A percentile compares a stretch with the other conserved stretches of the same genome.
These are phyloP conservation scores for Drosophila paramelanica DNA, from an alignment of 2,888 invertebrate genomes.

Conservation along the genomic window DNA sequence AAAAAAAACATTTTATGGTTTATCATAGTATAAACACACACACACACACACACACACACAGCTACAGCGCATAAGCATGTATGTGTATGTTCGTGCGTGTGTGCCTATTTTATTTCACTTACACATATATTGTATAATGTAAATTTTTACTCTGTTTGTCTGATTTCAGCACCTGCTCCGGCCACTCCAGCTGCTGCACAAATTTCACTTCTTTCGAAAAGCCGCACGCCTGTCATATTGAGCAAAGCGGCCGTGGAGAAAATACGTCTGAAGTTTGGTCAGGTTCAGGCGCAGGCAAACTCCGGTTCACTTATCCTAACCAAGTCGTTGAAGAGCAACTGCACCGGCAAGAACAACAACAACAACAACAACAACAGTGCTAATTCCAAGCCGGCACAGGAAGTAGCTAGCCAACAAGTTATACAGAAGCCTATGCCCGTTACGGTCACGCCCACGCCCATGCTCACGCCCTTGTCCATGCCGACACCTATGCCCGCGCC, in stretches of 20 bases:
- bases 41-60: neutral
- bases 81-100: neutral
- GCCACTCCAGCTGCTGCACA: conserved; percentile 15
- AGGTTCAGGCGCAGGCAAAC: conserved; percentile 54
- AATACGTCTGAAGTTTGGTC: conserved; percentile 60
- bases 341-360: neutral
- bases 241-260: conserved; percentile 69
- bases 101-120: neutral
- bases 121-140: neutral
- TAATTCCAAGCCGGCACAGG: conserved; percentile 1
- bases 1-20: conserved; percentile 5
- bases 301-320: conserved; percentile 34
- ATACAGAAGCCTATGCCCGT: neutral
- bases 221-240: conserved; percentile 59
- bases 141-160: conserved; percentile 1
- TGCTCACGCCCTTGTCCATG: neutral
- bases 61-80: neutral
- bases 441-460: neutral
- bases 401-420: neutral
- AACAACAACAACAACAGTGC: conserved; percentile 10
- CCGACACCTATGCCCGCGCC: conserved; percentile 6
- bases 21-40: conserved; percentile 21
- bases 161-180: conserved; percentile 13
- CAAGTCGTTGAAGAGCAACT: conserved; percentile 28
- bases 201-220: conserved; percentile 53